Conservation (phyloP, 2,888 invertebrate genomes). For the Noctuana brunneofusca region DNA sequence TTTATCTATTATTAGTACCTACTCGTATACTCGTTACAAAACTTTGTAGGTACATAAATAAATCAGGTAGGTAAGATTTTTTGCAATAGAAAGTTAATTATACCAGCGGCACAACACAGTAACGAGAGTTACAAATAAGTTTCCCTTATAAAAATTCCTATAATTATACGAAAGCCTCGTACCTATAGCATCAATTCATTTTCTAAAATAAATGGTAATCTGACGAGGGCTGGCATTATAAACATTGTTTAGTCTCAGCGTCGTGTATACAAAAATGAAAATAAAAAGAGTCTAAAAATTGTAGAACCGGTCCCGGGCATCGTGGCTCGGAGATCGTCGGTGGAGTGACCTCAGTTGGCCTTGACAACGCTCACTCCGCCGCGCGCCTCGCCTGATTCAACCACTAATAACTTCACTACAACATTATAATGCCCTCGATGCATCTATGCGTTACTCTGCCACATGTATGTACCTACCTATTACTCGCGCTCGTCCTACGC, state of each 20-base stretch:
- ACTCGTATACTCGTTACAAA: no score
- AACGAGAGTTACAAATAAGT: constrained; percentile 6
- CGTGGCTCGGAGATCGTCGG: constrained; percentile 79
- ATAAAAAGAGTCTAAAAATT: constrained; percentile 82
- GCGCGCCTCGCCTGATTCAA: constrained; percentile 72
- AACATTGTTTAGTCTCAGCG: constrained; percentile 81
- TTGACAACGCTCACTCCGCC: constrained; percentile 79
- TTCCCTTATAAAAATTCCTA: constrained; percentile 18
- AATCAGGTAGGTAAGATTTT: background rate
- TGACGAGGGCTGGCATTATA: constrained; percentile 73
- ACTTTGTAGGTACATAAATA: no score
- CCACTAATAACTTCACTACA: constrained; percentile 79
- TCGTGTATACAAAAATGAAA: constrained; percentile 82
- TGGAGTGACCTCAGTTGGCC: constrained; percentile 81
- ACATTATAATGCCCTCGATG: constrained; percentile 73
- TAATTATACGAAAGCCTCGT: constrained; percentile 28
- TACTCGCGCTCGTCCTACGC: background rate
- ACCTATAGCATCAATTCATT: constrained; percentile 34
- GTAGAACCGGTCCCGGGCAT: constrained; percentile 79
- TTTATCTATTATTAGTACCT: no score
- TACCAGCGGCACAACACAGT: background rate
- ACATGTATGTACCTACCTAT: constrained; percentile 36
- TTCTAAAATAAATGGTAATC: constrained; percentile 77
- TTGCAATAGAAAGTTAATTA: constrained; percentile 15
- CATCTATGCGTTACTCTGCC: constrained; percentile 66